Base-by-base conservation (phyloP, 1,140 invertebrate genomes). In the Diprion similis region DNA sequence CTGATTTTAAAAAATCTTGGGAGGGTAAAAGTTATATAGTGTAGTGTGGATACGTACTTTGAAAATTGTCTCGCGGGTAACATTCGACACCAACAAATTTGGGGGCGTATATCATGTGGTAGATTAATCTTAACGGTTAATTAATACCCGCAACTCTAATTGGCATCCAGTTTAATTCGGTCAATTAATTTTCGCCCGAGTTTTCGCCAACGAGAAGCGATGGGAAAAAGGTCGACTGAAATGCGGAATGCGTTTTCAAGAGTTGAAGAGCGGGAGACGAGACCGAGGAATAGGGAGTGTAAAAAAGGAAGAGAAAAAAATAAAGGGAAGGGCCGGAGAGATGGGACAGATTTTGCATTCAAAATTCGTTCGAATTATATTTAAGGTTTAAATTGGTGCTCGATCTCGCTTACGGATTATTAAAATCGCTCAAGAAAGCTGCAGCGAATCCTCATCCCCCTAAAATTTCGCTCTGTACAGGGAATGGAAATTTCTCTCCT, bases 321-420 rank as follows among this genome's bases (percentile, higher is more conserved):
- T 59, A n/a, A 72, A 51, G n/a, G 18, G 17, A 65, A 18, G 59
- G 59, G 59, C 59, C 59, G 15, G 59, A 15, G 59, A 19, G 45
- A 68, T 15, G 67, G 19, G 71, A 59, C 11, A 59, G 75, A 77
- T 78, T 84, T 80, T 48, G 79, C 77, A 83, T 84, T 84, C 82
- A 74, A 64, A 78, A 77, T 79, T 76, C 77, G 78, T 82, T 79
- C 78, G 73, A 73, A 78, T 81, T 78, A 83, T 82, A 83, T 80
- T 84, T 81, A 82, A 84, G 73, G 73, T 59, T 72, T 65, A 79
- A 80, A 81, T 81, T 75, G 75, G 77, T 78, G 69, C 51, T 17
- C 11, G 51, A 77, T 76, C 81, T 13, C 66, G 66, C 80, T 80
- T 73, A 76, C 77, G 66, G 77, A 73, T 77, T 78, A 84, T 82